Conservation (phyloP, 2,797 vertebrate genomes). For the Euphonia xanthogaster region DNA sequence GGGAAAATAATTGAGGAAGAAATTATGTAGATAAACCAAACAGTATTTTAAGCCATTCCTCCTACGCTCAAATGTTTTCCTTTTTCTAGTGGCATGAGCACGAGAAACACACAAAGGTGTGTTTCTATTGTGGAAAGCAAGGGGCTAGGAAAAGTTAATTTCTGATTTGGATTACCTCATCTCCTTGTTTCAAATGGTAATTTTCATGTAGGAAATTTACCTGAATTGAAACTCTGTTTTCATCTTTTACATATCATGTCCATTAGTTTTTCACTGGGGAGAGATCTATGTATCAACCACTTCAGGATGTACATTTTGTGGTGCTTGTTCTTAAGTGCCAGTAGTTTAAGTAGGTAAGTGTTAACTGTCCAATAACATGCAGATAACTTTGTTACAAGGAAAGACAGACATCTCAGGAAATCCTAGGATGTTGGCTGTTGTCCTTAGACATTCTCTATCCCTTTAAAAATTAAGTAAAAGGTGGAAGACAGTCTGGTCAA, state of each 20-base stretch:
- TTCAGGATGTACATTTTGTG: background rate
- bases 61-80: background rate
- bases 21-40: background rate
- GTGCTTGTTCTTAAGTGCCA: background rate
- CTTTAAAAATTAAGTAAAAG: background rate
- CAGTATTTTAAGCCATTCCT: background rate
- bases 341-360: background rate
- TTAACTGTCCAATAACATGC: background rate
- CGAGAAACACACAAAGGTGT: no score
- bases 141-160: background rate
- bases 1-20: background rate
- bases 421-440: background rate
- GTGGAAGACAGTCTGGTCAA: background rate
- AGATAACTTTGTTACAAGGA: background rate
- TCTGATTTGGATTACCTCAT: background rate
- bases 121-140: background rate
- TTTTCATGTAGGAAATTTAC: background rate
- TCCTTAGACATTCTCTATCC: background rate
- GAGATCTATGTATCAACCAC: rapidly evolving
- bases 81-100: background rate
- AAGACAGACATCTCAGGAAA: background rate
- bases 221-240: background rate
- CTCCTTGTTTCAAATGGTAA: background rate
- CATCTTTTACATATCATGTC: background rate
- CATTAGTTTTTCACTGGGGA: background rate